Evolutionary conservation across 1,140 invertebrate species (phyloP).

Genomic region (Drosophila nigrodunni): DNA sequence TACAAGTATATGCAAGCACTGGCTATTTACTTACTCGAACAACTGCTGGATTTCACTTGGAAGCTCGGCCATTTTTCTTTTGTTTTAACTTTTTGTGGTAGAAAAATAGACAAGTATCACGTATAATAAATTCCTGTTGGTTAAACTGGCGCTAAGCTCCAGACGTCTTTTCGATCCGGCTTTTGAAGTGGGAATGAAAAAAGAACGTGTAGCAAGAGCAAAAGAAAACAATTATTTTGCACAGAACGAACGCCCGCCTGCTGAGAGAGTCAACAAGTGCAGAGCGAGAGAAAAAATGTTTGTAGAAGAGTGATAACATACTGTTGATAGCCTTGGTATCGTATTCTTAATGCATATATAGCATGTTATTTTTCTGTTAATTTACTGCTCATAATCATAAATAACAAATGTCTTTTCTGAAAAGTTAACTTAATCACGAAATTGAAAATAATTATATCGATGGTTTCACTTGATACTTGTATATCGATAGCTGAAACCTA

Average conservation of each 20-base stretch:
- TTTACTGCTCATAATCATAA: background rate
- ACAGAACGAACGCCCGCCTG: constrained; percentile 12
- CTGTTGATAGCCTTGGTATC: background rate
- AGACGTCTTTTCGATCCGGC: constrained; percentile 41
- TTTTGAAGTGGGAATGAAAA: constrained; percentile 42
- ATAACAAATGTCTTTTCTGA: background rate
- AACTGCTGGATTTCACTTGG: constrained; percentile 62
- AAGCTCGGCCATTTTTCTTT: constrained; percentile 54
- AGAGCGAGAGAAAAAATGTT: background rate
- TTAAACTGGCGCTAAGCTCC: constrained; percentile 31
- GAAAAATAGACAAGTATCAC: constrained; percentile 17
- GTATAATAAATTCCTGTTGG: constrained; percentile 16
- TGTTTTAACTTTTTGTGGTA: constrained; percentile 15
- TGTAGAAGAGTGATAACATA: background rate
- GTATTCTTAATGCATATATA: constrained; percentile 2
- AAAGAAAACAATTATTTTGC: constrained; percentile 31
- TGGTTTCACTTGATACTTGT: background rate
- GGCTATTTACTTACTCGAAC: constrained; percentile 63
- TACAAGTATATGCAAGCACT: background rate
- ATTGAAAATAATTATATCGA: background rate
- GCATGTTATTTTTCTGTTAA: background rate
- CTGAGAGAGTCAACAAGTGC: constrained; percentile 46
- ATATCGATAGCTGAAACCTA: constrained; percentile 21
- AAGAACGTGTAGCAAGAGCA: constrained; percentile 21
- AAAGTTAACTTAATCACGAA: background rate